Evolutionary conservation across 1,140 invertebrate genomes (phyloP).

Genomic region (Drosophila littoralis): DNA sequence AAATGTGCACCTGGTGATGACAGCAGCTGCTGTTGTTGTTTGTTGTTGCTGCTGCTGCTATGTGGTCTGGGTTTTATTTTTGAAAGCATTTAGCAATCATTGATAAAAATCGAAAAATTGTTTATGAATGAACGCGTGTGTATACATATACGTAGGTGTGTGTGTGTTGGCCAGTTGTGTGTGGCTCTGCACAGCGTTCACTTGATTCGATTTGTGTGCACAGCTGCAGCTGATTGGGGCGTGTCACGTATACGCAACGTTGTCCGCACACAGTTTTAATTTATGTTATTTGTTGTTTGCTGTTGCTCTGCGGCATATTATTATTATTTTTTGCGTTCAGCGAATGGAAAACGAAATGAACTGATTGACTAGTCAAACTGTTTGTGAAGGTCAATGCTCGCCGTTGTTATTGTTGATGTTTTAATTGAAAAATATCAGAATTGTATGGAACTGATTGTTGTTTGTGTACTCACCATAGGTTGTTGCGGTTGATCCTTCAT

Average conservation of each 20-base stretch:
- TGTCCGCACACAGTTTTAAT: conserved; percentile 36
- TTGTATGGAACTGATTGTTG: conserved; percentile 2
- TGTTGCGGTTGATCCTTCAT: conserved; percentile 85
- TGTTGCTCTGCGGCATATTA: not conserved
- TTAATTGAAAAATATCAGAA: conserved; percentile 41
- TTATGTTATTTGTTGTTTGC: conserved; percentile 31
- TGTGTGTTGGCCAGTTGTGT: not conserved
- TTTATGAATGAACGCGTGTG: conserved; percentile 71
- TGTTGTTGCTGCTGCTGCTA: conserved; percentile 32
- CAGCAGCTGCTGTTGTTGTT: conserved; percentile 14
- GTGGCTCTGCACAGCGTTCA: not conserved
- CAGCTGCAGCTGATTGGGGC: conserved; percentile 69
- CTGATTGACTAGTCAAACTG: conserved; percentile 45
- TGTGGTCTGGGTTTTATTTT: conserved; percentile 63
- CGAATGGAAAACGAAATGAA: conserved; percentile 64
- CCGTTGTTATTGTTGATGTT: conserved; percentile 4
- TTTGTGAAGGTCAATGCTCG: conserved; percentile 66
- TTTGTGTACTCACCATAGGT: conserved; percentile 76
- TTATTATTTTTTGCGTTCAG: conserved; percentile 34
- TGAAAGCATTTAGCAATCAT: conserved; percentile 78
- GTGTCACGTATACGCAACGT: conserved; percentile 72
- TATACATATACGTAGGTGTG: conserved; percentile 6
- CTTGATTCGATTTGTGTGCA: conserved; percentile 42
- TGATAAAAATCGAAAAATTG: conserved; percentile 79
- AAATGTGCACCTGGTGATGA: conserved; percentile 41